Conservation (phyloP, 2,888 invertebrate species). For the Phania funesta region DNA sequence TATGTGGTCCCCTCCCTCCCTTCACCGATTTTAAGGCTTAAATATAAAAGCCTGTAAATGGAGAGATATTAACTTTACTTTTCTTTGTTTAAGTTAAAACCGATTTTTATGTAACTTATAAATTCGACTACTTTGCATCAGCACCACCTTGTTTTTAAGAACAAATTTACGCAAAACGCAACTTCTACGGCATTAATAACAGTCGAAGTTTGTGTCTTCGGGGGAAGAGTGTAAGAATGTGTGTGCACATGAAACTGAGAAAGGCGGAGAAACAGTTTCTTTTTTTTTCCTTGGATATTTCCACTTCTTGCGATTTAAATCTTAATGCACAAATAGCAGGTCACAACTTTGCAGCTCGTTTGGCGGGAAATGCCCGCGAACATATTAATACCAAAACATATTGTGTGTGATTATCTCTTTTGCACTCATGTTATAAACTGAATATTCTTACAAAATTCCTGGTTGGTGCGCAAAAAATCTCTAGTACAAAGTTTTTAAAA, state of each 20-base stretch:
- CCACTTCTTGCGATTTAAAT: constrained; percentile 63
- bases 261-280: constrained; percentile 62
- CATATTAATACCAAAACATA: constrained; percentile 57
- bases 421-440: constrained; percentile 48
- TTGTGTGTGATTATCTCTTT: constrained; percentile 64
- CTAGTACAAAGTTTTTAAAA: not conserved
- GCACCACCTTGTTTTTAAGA: constrained; percentile 32
- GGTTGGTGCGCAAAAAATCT: not conserved
- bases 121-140: constrained; percentile 23
- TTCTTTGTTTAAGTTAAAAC: not conserved
- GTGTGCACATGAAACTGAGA: constrained; percentile 41
- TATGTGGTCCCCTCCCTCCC: too few species aligned
- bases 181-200: constrained; percentile 47
- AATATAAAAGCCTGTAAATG: not conserved
- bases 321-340: constrained; percentile 70
- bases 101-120: not conserved
- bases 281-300: constrained; percentile 1
- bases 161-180: constrained; percentile 49
- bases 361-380: constrained; percentile 68
- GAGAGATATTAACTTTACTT: not conserved
- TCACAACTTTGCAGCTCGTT: constrained; percentile 71
- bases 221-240: constrained; percentile 3
- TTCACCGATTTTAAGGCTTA: too few species aligned
- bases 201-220: constrained; percentile 59
- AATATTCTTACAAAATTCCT: not conserved